phyloP scores from a whole-genome alignment of 2,888 invertebrate genomes.

The Didymodactylos carnosus region DNA sequence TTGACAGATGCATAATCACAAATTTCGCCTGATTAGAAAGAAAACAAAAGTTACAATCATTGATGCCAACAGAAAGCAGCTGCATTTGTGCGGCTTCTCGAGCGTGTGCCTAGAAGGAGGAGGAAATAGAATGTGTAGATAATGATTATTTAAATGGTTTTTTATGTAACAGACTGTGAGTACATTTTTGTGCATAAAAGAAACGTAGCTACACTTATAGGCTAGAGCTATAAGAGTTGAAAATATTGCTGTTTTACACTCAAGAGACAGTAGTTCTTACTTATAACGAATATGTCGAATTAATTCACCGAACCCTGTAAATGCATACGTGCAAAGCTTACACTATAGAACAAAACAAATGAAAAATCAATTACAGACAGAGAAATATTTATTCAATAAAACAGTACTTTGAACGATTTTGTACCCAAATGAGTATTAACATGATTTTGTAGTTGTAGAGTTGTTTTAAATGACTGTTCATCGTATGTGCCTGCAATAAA shows the following conservation, averaged over 20 bases:
- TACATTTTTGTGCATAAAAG: too few relatives aligned
- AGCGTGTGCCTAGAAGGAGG: slow-evolving; percentile 75
- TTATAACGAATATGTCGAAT: slow-evolving; percentile 64
- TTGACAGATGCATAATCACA: slow-evolving; percentile 92
- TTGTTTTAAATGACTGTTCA: slow-evolving; percentile 4
- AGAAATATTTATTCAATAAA: neutral
- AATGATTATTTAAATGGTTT: neutral
- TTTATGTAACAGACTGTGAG: neutral
- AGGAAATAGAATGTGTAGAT: neutral
- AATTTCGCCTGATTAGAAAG: too few relatives aligned
- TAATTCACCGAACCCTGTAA: slow-evolving; percentile 60
- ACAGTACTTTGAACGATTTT: slow-evolving; percentile 1
- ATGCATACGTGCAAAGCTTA: slow-evolving; percentile 51
- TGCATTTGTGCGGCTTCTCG: slow-evolving; percentile 90
- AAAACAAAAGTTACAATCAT: too few relatives aligned
- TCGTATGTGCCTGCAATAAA: neutral
- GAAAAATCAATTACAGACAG: too few relatives aligned
- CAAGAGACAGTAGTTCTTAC: neutral
- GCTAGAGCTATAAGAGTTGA: too few relatives aligned
- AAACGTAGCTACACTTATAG: too few relatives aligned
- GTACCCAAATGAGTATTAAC: slow-evolving; percentile 10
- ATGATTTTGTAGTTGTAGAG: slow-evolving; percentile 1
- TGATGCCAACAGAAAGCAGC: too few relatives aligned
- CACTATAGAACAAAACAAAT: neutral
- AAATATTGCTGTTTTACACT: neutral